Conservation (phyloP, 2,113 vertebrate species). For the Stictonetta naevosa region DNA sequence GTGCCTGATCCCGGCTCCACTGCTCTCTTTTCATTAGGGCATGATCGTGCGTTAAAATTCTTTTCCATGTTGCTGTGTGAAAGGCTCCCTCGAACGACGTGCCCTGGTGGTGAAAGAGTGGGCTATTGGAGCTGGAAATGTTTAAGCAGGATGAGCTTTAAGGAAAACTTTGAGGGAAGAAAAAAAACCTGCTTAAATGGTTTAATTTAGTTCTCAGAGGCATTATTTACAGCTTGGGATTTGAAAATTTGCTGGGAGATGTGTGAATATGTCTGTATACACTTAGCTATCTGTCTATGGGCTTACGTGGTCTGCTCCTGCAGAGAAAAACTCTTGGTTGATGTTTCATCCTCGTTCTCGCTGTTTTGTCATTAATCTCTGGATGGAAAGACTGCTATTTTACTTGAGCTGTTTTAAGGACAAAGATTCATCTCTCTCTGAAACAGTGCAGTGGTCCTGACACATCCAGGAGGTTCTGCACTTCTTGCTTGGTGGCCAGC, state of each 20-base stretch:
- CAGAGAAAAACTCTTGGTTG: background rate
- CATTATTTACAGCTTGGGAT: background rate
- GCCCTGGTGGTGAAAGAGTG: background rate
- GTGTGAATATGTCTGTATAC: background rate
- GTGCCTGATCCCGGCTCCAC: background rate
- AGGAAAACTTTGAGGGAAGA: background rate
- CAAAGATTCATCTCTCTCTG: background rate
- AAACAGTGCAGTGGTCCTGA: background rate
- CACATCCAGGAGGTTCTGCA: background rate
- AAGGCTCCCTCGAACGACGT: background rate
- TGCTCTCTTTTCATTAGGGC: conserved; percentile 22
- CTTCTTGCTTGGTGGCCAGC: rapidly evolving
- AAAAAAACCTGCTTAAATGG: background rate
- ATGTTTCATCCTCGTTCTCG: background rate
- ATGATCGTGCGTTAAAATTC: background rate
- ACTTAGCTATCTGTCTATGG: rapidly evolving
- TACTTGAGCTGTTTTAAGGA: background rate
- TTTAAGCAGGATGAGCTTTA: background rate
- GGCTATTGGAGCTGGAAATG: background rate
- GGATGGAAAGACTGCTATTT: background rate
- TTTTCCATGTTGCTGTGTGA: background rate
- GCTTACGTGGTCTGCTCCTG: background rate
- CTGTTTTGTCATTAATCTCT: background rate
- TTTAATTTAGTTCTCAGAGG: background rate
- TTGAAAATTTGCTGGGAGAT: background rate